Conservation (phyloP, 2,888 invertebrate species). For the Xanthorhoe designata region DNA sequence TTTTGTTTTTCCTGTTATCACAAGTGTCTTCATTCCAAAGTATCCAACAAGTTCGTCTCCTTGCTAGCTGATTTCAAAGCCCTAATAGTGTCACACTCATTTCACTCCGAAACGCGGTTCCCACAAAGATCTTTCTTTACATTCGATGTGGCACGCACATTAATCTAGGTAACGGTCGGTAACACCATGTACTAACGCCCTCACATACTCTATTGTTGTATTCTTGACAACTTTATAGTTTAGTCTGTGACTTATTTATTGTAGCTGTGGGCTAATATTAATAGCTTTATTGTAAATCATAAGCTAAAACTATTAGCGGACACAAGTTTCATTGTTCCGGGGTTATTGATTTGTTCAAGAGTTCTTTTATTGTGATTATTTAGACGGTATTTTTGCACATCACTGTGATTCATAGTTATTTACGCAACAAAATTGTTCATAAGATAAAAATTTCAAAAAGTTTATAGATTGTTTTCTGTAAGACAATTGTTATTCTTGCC, state of each 20-base stretch:
- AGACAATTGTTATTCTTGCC: no score
- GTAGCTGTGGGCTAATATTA: conserved; percentile 38
- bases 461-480: no score
- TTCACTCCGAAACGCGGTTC: conserved; percentile 73
- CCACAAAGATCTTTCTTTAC: conserved; percentile 82
- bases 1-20: neutral
- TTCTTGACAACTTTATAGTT: conserved; percentile 63
- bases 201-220: conserved; percentile 64
- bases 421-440: no score
- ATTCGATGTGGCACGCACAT: conserved; percentile 78
- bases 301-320: conserved; percentile 27
- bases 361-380: neutral
- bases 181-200: conserved; percentile 63
- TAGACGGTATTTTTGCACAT: neutral
- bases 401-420: no score
- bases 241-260: conserved; percentile 43
- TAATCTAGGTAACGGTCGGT: conserved; percentile 76
- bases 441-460: no score
- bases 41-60: conserved; percentile 13
- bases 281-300: conserved; percentile 38
- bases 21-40: neutral
- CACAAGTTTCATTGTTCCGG: conserved; percentile 16
- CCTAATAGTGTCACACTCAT: conserved; percentile 47
- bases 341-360: conserved; percentile 9
- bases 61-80: conserved; percentile 34